phyloP scores from a whole-genome alignment of 2,113 vertebrate species.

The Nanorana parkeri region DNA sequence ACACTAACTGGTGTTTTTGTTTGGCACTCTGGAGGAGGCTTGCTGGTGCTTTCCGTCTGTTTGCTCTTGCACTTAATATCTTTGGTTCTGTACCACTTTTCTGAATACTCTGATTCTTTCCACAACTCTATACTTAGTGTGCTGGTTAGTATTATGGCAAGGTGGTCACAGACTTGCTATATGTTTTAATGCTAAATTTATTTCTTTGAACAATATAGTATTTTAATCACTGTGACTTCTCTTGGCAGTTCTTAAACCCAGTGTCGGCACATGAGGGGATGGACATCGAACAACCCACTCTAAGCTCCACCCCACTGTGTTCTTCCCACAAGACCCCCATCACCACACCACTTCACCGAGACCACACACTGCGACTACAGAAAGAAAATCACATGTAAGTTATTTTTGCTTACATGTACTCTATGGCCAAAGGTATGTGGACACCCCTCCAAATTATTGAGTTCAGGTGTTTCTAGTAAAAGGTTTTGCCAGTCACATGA shows the following conservation, averaged over 20 bases:
- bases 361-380: slow-evolving; percentile 81
- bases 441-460: no score
- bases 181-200: neutral
- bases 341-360: slow-evolving; percentile 75
- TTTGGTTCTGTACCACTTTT: slow-evolving; percentile 62
- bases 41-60: slow-evolving; percentile 63
- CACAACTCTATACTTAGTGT: slow-evolving; percentile 2
- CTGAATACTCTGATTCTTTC: slow-evolving; percentile 45
- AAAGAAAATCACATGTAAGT: slow-evolving; percentile 93
- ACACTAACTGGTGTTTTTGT: slow-evolving; percentile 64
- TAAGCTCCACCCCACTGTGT: slow-evolving; percentile 81
- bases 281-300: slow-evolving; percentile 78
- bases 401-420: neutral
- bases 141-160: neutral
- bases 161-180: neutral
- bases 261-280: slow-evolving; percentile 83
- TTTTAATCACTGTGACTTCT: slow-evolving; percentile 23
- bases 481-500: neutral
- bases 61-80: slow-evolving; percentile 62
- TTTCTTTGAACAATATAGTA: neutral
- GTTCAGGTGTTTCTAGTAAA: no score
- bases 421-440: no score
- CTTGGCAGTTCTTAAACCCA: slow-evolving; percentile 89
- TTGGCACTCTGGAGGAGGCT: slow-evolving; percentile 21
- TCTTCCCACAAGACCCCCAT: slow-evolving; percentile 80